A percentile compares a stretch with the other conserved stretches of the same genome.
phyloP scores from a whole-genome alignment of 1,140 invertebrate species.

The Sycophila sp. region DNA sequence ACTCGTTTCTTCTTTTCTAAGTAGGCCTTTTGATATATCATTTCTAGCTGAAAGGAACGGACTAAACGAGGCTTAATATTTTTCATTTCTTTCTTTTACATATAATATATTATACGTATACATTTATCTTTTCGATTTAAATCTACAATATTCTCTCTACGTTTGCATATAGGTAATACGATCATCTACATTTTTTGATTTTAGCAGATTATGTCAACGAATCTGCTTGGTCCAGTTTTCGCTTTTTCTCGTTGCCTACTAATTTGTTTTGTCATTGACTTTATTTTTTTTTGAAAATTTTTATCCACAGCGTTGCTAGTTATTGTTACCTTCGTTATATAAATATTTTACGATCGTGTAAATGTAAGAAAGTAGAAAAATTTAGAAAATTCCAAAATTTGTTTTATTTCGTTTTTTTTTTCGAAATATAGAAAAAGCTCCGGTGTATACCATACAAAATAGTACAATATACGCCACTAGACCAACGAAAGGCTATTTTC shows the following conservation, averaged over 20 bases:
- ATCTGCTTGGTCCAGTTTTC: constrained; percentile 1
- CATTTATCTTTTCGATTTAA: constrained; percentile 16
- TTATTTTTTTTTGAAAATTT: neutral
- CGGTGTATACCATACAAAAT: too few relatives aligned
- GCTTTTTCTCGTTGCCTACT: too few relatives aligned
- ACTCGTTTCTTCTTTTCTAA: neutral
- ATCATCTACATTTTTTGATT: constrained; percentile 11
- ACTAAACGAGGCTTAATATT: neutral
- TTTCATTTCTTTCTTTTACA: constrained; percentile 1
- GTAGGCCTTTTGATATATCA: constrained; percentile 39
- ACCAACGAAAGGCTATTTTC: too few relatives aligned
- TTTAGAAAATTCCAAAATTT: too few relatives aligned
- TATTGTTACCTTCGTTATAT: too few relatives aligned
- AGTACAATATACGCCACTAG: too few relatives aligned
- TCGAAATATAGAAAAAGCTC: too few relatives aligned
- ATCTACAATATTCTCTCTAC: neutral
- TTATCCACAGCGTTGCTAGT: too few relatives aligned
- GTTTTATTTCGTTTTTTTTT: too few relatives aligned
- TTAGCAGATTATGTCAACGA: neutral
- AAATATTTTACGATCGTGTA: too few relatives aligned
- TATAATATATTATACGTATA: constrained; percentile 11
- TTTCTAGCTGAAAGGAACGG: constrained; percentile 19
- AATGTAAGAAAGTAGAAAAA: too few relatives aligned
- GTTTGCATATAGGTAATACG: neutral
- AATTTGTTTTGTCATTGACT: neutral